These are phyloP conservation scores for Notocelia uddmanniana DNA, from an alignment of 2,888 invertebrate species.

Conservation along the genomic window DNA sequence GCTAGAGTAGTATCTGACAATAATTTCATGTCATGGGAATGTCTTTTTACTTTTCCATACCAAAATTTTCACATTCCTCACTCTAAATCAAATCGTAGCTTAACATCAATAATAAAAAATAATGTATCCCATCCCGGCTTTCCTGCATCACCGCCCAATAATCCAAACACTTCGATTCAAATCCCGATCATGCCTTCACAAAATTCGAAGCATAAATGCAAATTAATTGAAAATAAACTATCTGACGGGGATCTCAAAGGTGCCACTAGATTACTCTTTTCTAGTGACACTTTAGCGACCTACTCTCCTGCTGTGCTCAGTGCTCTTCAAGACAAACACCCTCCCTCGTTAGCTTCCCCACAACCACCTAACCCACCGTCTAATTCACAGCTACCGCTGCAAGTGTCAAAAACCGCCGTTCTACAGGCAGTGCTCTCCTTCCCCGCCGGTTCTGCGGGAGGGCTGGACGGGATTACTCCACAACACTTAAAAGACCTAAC, in stretches of 20 bases:
- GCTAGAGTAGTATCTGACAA: not conserved
- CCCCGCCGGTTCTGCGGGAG: too few relatives aligned
- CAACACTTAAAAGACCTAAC: too few relatives aligned
- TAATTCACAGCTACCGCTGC: too few relatives aligned
- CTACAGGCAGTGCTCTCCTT: too few relatives aligned
- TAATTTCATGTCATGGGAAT: not conserved
- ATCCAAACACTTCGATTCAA: not conserved
- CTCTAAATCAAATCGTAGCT: not conserved
- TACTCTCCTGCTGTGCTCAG: not conserved
- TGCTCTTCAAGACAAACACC: not conserved
- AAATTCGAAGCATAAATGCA: not conserved
- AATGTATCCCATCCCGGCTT: not conserved
- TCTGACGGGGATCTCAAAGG: not conserved
- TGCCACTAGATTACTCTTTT: slow-evolving; percentile 1
- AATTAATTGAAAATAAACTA: slow-evolving; percentile 2
- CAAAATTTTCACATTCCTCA: not conserved
- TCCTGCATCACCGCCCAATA: not conserved
- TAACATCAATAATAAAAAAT: not conserved
- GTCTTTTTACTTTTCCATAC: not conserved
- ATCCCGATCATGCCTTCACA: not conserved
- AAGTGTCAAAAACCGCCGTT: too few relatives aligned
- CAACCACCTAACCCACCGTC: not conserved
- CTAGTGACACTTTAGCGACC: not conserved
- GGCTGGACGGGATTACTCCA: too few relatives aligned
- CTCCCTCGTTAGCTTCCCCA: not conserved